Evolutionary conservation across 2,113 vertebrate species (phyloP).

Genomic region (Heteronetta atricapilla): DNA sequence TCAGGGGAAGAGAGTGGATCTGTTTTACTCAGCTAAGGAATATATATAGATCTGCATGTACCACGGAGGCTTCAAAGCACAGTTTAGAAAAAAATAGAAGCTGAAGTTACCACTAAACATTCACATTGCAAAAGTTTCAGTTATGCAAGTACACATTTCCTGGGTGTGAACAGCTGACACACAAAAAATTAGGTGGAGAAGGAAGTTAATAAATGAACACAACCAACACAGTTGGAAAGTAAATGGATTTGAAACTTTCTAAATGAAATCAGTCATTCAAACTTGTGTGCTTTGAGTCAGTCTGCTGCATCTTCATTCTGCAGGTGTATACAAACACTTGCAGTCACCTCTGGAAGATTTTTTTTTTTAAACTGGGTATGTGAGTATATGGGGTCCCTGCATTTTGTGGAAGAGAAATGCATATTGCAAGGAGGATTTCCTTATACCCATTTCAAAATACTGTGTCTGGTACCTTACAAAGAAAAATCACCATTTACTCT

Average conservation of each 20-base stretch:
- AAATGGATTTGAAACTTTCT: constrained; percentile 26
- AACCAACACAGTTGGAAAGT: background rate
- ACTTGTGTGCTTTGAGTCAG: background rate
- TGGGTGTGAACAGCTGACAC: constrained; percentile 43
- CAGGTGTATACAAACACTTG: background rate
- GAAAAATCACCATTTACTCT: background rate
- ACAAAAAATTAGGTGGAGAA: constrained; percentile 33
- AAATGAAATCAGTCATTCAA: background rate
- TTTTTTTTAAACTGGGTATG: background rate
- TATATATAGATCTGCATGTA: background rate
- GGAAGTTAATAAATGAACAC: constrained; percentile 53
- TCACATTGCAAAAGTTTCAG: constrained; percentile 45
- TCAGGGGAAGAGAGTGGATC: background rate
- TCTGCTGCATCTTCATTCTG: rapidly evolving
- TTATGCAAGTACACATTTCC: constrained; percentile 56
- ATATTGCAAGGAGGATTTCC: background rate
- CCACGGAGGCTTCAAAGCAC: background rate
- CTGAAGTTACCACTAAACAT: background rate
- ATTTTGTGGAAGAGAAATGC: background rate
- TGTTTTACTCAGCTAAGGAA: background rate
- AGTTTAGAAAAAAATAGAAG: background rate
- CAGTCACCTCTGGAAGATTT: background rate
- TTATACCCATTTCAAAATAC: background rate
- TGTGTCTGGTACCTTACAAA: background rate
- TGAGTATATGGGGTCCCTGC: background rate